A percentile compares a stretch with the other conserved stretches of the same genome.
These are phyloP conservation scores for Dascillus cervinus DNA, from an alignment of 2,888 invertebrate genomes.

Conservation along the genomic window DNA sequence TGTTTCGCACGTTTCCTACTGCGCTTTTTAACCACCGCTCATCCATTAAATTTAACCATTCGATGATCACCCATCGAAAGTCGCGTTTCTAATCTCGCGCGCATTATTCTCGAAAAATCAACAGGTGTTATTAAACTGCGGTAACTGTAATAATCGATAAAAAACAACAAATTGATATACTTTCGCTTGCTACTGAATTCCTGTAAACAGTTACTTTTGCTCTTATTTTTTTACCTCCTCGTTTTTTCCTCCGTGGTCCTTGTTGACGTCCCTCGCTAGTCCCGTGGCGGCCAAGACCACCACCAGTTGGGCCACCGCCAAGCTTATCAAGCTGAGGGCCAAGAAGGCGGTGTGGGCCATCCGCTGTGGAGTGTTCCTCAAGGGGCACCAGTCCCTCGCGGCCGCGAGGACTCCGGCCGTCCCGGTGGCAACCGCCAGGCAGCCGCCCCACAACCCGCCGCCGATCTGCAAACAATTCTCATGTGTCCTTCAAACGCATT, in stretches of 20 bases:
- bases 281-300: constrained; percentile 53
- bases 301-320: constrained; percentile 54
- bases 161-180: too few species aligned
- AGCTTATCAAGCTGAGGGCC: constrained; percentile 53
- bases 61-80: too few species aligned
- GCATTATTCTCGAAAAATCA: too few species aligned
- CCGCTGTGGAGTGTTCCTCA: constrained; percentile 44
- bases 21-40: too few species aligned
- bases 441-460: constrained; percentile 62
- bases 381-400: constrained; percentile 48
- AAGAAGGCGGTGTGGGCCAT: constrained; percentile 55
- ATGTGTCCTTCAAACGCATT: too few species aligned
- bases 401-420: constrained; percentile 55
- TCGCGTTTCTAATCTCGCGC: too few species aligned
- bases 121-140: too few species aligned
- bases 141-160: too few species aligned
- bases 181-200: too few species aligned
- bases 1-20: too few species aligned
- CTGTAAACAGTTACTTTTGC: too few species aligned
- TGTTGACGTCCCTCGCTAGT: constrained; percentile 52
- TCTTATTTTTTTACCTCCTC: constrained; percentile 13
- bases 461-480: constrained; percentile 41
- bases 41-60: too few species aligned
- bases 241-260: constrained; percentile 18
- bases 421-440: constrained; percentile 55